Conservation (phyloP, 1,140 invertebrate genomes). For the Lepidurus arcticus region DNA sequence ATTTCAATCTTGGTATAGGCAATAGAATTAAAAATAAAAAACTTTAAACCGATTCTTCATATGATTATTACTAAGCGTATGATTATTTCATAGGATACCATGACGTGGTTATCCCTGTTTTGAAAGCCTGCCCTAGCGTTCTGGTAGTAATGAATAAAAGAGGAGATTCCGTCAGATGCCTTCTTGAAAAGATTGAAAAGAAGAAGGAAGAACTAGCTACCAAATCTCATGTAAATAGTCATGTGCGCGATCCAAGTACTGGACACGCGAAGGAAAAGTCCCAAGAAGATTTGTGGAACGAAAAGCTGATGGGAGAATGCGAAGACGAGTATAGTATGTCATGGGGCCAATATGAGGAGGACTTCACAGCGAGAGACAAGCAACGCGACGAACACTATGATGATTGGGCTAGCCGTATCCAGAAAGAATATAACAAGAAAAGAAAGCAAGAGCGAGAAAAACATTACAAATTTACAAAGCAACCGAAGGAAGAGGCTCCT, state of each 20-base stretch:
- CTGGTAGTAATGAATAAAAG: not conserved
- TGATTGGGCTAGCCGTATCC: conserved; percentile 28
- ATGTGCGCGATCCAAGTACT: not conserved
- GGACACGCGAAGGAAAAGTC: not conserved
- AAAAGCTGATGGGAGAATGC: conserved; percentile 27
- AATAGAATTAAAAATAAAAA: not conserved
- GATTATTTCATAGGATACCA: conserved; percentile 26
- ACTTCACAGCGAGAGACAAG: not conserved
- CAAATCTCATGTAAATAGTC: conserved; percentile 12
- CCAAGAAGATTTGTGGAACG: conserved; percentile 24
- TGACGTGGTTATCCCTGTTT: conserved; percentile 13
- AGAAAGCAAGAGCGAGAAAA: not conserved
- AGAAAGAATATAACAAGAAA: conserved; percentile 26
- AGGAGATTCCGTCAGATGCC: conserved; percentile 12
- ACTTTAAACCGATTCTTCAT: not conserved
- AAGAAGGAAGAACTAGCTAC: not conserved
- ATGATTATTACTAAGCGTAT: not conserved
- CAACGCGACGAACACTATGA: conserved; percentile 28
- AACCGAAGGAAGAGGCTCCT: not conserved
- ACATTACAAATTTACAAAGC: not conserved
- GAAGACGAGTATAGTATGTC: conserved; percentile 30
- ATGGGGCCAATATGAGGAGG: conserved; percentile 33
- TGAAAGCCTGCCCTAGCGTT: conserved; percentile 15
- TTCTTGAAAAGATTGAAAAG: conserved; percentile 25
- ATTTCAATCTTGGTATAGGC: conserved; percentile 24